A percentile compares a stretch with the other conserved stretches of the same genome.
Conservation (phyloP, 2,113 vertebrate genomes). For the Xyrauchen texanus region DNA sequence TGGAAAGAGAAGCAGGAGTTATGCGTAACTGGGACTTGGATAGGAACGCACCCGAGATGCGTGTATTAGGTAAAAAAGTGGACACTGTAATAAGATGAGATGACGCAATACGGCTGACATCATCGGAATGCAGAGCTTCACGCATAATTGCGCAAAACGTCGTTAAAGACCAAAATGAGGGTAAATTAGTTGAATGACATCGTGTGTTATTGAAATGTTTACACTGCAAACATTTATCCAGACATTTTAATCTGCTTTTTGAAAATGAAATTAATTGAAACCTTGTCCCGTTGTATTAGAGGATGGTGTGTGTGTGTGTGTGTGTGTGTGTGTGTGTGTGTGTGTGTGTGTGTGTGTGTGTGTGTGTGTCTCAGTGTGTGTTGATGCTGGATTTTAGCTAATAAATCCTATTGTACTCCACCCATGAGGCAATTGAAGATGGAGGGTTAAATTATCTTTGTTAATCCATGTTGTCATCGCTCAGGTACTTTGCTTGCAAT, state of each 20-base stretch:
- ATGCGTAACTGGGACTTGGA: constrained; percentile 14
- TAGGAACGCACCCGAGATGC: not conserved
- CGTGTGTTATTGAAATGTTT: constrained; percentile 1
- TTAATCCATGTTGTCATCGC: constrained; percentile 16
- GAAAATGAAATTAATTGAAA: not conserved
- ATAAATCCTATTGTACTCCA: not conserved
- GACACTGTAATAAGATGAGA: not conserved
- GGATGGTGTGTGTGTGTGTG: not conserved
- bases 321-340: too few species aligned
- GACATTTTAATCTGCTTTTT: not conserved
- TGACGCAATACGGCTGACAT: constrained; percentile 36
- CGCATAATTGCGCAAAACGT: not conserved
- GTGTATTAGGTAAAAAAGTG: not conserved
- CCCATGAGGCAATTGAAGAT: not conserved
- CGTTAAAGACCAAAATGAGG: not conserved
- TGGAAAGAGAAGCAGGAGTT: not conserved
- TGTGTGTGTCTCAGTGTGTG: not conserved
- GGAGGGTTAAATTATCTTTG: constrained; percentile 15
- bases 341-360: too few species aligned
- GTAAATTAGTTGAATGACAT: not conserved
- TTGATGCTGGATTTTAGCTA: constrained; percentile 6
- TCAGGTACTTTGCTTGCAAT: not conserved
- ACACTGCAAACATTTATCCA: not conserved
- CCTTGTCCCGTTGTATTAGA: constrained; percentile 9
- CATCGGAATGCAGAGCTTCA: not conserved